Conservation (phyloP, 1,140 invertebrate species). For the Episyrphus balteatus region DNA sequence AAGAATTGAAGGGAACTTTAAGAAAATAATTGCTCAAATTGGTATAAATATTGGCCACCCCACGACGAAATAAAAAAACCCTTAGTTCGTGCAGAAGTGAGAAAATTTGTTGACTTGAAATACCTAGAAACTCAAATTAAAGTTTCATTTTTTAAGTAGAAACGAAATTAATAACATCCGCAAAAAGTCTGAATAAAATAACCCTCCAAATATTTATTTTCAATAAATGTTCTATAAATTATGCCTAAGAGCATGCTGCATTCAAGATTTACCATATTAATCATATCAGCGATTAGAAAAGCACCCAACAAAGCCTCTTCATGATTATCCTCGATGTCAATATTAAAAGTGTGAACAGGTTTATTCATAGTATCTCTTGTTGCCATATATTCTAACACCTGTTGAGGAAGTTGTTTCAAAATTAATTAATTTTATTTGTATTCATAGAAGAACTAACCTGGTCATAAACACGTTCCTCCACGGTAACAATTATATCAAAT, state of each 20-base stretch:
- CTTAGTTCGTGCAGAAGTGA: too few relatives aligned
- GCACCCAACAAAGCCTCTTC: slow-evolving; percentile 99
- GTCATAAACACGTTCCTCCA: slow-evolving; percentile 98
- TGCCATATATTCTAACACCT: slow-evolving; percentile 63
- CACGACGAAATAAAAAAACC: too few relatives aligned
- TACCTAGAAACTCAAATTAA: not conserved
- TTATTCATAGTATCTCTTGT: slow-evolving; percentile 59
- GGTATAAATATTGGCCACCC: too few relatives aligned
- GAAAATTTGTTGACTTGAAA: too few relatives aligned
- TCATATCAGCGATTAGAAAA: slow-evolving; percentile 94
- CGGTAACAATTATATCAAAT: slow-evolving; percentile 95
- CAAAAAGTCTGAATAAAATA: slow-evolving; percentile 1
- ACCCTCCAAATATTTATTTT: not conserved
- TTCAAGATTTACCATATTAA: slow-evolving; percentile 58
- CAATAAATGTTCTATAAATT: not conserved
- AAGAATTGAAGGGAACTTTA: too few relatives aligned
- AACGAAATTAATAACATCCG: not conserved
- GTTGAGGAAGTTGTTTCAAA: not conserved
- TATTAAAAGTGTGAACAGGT: slow-evolving; percentile 93
- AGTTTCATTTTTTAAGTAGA: too few relatives aligned
- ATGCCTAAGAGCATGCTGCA: not conserved
- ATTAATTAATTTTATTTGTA: not conserved
- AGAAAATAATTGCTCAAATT: too few relatives aligned
- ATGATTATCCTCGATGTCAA: slow-evolving; percentile 99
- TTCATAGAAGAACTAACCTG: slow-evolving; percentile 49